Conservation (phyloP, 2,113 vertebrate species). For the Ibidorhyncha struthersii region DNA sequence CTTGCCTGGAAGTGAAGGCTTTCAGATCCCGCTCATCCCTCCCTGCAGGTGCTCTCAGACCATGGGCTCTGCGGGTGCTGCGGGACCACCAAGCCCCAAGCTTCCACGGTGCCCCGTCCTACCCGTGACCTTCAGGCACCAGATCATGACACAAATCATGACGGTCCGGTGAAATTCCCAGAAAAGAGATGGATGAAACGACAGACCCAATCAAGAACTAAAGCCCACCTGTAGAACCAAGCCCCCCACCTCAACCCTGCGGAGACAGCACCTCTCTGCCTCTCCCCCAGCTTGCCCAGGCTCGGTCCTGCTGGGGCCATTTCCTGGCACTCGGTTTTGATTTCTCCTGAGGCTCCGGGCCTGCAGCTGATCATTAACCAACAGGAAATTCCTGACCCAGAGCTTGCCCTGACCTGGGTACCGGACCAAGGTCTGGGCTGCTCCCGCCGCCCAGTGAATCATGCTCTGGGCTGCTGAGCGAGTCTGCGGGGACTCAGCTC, state of each 20-base stretch:
- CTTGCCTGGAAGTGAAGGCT: accelerated
- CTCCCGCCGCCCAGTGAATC: conserved; percentile 6
- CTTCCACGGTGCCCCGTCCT: not conserved
- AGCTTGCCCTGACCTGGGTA: not conserved
- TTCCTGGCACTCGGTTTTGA: not conserved
- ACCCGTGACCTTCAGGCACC: not conserved
- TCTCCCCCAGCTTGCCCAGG: not conserved
- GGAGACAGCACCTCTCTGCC: not conserved
- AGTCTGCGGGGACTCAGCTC: not conserved
- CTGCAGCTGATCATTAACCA: conserved; percentile 54
- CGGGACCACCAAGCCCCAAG: accelerated
- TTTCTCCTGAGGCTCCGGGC: not conserved
- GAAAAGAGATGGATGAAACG: not conserved
- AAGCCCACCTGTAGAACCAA: not conserved
- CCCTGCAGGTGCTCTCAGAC: accelerated
- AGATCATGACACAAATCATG: accelerated
- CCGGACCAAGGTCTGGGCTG: not conserved
- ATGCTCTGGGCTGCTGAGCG: not conserved
- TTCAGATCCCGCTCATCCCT: not conserved
- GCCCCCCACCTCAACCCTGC: accelerated
- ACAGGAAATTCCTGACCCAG: conserved; percentile 64
- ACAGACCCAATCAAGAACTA: accelerated
- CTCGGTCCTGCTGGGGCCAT: not conserved
- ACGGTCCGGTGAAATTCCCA: accelerated
- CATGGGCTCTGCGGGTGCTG: not conserved